These are phyloP conservation scores for Mirounga angustirostris DNA, from an alignment of 2,113 vertebrate genomes.

Conservation along the genomic window DNA sequence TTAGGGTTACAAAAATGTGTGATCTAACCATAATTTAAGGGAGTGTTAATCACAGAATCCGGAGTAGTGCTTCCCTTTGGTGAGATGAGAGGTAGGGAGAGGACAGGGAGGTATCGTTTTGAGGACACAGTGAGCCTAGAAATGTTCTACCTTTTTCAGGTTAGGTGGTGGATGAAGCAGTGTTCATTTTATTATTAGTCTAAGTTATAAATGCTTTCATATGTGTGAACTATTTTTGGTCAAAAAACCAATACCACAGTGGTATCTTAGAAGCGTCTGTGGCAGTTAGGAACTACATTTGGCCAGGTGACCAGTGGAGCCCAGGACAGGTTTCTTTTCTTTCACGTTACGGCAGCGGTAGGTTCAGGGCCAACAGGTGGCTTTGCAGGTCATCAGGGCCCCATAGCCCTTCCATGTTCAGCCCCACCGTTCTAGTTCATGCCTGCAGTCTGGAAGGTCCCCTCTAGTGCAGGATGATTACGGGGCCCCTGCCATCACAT, in stretches of 20 bases:
- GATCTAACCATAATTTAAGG: not conserved
- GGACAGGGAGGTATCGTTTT: not conserved
- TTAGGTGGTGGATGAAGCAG: not conserved
- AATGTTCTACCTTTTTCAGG: not conserved
- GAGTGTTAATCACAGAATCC: not conserved
- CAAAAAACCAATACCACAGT: not conserved
- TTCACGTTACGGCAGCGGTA: not conserved
- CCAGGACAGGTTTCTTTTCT: not conserved
- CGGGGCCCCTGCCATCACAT: not conserved
- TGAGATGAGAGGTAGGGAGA: too few relatives aligned
- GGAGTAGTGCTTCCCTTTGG: not conserved
- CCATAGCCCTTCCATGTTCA: not conserved
- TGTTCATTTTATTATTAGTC: not conserved
- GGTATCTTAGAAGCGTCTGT: not conserved
- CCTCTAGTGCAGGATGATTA: not conserved
- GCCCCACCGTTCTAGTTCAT: not conserved
- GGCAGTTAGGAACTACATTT: not conserved
- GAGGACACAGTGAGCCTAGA: not conserved
- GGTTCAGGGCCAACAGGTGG: not conserved
- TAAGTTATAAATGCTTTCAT: not conserved
- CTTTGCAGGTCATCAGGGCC: not conserved
- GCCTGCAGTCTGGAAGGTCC: not conserved
- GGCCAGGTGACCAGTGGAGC: not conserved
- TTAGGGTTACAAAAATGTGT: not conserved
- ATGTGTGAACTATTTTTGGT: not conserved